Percentiles rank a stretch among this genome's conserved stretches.
Conservation (phyloP, 2,113 vertebrate genomes). For the Labrus mixtus region DNA sequence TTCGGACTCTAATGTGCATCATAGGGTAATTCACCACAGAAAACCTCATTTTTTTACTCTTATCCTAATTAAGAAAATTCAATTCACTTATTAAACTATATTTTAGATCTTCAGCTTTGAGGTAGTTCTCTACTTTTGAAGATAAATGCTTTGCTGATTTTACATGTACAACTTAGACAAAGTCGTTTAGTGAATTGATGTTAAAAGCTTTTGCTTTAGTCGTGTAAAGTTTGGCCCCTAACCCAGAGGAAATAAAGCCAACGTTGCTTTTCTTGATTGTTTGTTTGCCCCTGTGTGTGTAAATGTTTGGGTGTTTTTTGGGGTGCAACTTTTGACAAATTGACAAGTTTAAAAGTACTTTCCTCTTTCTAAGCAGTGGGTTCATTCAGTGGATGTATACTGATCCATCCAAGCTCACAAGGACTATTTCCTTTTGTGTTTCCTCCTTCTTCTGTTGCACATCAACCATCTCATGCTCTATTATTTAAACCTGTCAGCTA, state of each 20-base stretch:
- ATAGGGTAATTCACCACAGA: conserved; percentile 70
- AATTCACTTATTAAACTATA: conserved; percentile 76
- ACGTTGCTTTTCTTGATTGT: not conserved
- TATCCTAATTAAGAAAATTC: conserved; percentile 77
- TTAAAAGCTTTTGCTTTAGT: conserved; percentile 65
- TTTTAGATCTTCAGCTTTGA: conserved; percentile 57
- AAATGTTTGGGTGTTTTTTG: not conserved
- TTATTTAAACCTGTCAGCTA: conserved; percentile 70
- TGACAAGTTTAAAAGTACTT: conserved; percentile 3
- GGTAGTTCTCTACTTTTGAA: conserved; percentile 42
- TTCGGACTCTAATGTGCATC: conserved; percentile 56
- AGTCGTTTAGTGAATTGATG: conserved; percentile 59
- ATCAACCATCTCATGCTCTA: conserved; percentile 58
- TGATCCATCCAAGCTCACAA: conserved; percentile 37
- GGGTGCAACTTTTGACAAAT: conserved; percentile 38
- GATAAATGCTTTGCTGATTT: conserved; percentile 24
- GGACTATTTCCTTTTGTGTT: conserved; percentile 47
- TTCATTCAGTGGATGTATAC: conserved; percentile 14
- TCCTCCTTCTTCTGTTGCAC: conserved; percentile 56
- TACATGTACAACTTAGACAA: conserved; percentile 61
- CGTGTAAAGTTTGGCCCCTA: conserved; percentile 25
- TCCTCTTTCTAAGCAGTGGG: not conserved
- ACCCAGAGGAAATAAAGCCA: conserved; percentile 21
- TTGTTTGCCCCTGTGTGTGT: not conserved
- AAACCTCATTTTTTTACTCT: conserved; percentile 68